Evolutionary conservation across 64 coral and sea anemone species (phyloP), one percentile per base, ranked within the genome.

Genomic region (Platygyra sinensis): DNA sequence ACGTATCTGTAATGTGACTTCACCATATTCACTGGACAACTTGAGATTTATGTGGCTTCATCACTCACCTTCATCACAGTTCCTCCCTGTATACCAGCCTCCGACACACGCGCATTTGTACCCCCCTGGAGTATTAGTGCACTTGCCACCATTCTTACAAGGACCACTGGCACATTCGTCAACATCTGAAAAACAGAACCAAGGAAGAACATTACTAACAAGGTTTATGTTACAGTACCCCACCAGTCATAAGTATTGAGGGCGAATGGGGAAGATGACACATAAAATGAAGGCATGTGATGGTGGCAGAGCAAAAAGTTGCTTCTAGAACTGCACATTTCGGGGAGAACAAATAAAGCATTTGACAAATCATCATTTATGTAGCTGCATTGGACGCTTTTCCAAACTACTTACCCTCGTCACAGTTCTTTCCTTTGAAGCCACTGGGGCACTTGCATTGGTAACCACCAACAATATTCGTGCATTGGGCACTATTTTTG

Each of bases 381-480:
- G 39, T 8, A 46, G 6, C 39, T 46, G 39, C 39, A 46, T 4
- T 8, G 2, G 39, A 2, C 5, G 42, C 42, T 46, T 46, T 46
- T 46, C 42, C 5, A 46, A 57, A 1, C 11, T 10, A 76, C 29
- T 39, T 24, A 91, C 89, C 89, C 74, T 75, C 49, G 30, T 91
- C 79, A 52, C 89, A 91, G 13, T 91, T 83, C 54, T 75, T 91
- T 20, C 89, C 89, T 69, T 83, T 91, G 69, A 75, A 91, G 5
- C 89, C 89, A 22, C 14, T 22, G 1, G 79, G 19, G 1, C 89
- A 91, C 55, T 67, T 81, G 17, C 89, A 91, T 0, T 75, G 72
- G 14, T 91, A 80, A n/a, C 89, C 79, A 29, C 67, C 79, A 22
- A 52, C 78, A 9, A 82, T n/a, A 50, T 74, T 84, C 16, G 79